Evolutionary conservation across 2,113 vertebrate genomes (phyloP).

Genomic region (Perca flavescens): DNA sequence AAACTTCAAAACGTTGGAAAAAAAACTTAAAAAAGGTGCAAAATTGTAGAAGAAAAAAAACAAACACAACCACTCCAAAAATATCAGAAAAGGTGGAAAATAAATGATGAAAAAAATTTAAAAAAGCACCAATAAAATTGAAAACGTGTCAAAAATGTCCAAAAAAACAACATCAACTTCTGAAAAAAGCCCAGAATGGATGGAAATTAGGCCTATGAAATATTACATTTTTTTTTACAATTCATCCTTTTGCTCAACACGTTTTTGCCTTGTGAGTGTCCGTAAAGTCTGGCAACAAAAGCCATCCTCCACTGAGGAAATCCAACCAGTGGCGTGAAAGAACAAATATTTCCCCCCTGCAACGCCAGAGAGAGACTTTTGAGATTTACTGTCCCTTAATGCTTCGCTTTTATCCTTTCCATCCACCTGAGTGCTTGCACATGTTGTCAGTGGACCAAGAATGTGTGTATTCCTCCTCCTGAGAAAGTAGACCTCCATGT

Average conservation of each 20-base stretch:
- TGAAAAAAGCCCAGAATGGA: too few relatives aligned
- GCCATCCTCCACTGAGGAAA: neutral
- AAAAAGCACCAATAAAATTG: too few relatives aligned
- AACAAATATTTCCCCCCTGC: neutral
- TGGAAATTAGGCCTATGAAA: neutral
- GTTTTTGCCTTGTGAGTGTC: neutral
- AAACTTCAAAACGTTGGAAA: too few relatives aligned
- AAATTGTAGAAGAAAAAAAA: too few relatives aligned
- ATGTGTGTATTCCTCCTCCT: slow-evolving; percentile 5
- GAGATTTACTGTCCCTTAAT: slow-evolving; percentile 33
- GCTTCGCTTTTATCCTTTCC: slow-evolving; percentile 14
- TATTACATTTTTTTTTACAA: too few relatives aligned
- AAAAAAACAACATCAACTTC: too few relatives aligned
- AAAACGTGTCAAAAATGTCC: too few relatives aligned
- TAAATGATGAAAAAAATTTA: too few relatives aligned
- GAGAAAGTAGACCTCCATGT: neutral
- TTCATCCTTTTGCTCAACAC: neutral
- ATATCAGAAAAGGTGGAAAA: too few relatives aligned
- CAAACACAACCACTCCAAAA: too few relatives aligned
- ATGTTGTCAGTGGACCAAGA: slow-evolving; percentile 1
- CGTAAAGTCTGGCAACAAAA: neutral
- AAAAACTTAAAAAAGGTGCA: too few relatives aligned
- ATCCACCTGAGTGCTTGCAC: slow-evolving; percentile 27
- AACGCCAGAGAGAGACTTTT: neutral
- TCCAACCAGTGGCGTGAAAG: slow-evolving; percentile 2